Evolutionary conservation across 2,888 invertebrate genomes (phyloP).

Genomic region (Melipona beecheii): DNA sequence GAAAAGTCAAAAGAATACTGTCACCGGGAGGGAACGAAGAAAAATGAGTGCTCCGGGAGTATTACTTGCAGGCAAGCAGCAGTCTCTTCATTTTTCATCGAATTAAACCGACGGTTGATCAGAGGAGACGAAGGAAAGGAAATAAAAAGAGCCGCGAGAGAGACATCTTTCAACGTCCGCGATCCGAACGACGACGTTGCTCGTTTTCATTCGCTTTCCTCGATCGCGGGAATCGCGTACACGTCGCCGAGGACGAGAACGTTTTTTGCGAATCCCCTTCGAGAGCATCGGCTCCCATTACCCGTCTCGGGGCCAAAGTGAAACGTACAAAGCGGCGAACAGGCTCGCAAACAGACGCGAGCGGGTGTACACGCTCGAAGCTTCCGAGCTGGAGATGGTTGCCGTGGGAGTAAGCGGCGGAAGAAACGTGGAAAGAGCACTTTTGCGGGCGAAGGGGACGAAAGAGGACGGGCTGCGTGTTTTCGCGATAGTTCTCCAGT

Average conservation of each 20-base stretch:
- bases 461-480: conserved; percentile 49
- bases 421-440: conserved; percentile 36
- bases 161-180: background rate
- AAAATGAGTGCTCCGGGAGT: conserved; percentile 5
- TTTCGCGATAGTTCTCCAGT: conserved; percentile 74
- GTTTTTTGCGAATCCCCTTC: conserved; percentile 31
- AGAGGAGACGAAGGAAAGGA: too few relatives aligned
- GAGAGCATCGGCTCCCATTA: conserved; percentile 35
- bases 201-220: background rate
- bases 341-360: conserved; percentile 27
- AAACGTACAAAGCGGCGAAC: conserved; percentile 41
- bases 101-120: conserved; percentile 26
- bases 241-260: background rate
- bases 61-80: background rate
- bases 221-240: conserved; percentile 5
- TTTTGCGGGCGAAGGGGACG: conserved; percentile 7
- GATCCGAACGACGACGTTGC: background rate
- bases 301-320: conserved; percentile 31
- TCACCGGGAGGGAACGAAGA: background rate
- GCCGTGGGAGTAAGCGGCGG: conserved; percentile 45
- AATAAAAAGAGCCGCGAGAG: background rate
- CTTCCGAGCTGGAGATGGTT: conserved; percentile 14
- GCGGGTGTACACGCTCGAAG: conserved; percentile 19
- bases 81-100: conserved; percentile 14
- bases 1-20: conserved; percentile 31